These are phyloP conservation scores for Lethocerus indicus DNA, from an alignment of 1,140 invertebrate species.

Conservation along the genomic window DNA sequence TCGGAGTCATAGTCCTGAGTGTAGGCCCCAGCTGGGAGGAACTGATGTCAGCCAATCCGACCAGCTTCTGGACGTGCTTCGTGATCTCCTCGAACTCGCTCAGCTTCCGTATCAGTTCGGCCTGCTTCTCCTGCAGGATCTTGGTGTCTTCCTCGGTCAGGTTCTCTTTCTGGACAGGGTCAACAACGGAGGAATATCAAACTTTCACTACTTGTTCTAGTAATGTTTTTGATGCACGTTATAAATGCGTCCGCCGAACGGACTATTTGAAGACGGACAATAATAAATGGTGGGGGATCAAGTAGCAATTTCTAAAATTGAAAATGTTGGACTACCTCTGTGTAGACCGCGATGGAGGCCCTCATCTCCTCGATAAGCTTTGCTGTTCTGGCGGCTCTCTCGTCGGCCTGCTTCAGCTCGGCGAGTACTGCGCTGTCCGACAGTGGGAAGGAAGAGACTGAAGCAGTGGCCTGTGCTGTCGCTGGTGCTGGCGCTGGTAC, in stretches of 20 bases:
- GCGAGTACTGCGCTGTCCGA: constrained; percentile 5
- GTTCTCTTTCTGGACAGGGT: constrained; percentile 22
- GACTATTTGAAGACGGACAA: background rate
- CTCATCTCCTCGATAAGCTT: constrained; percentile 5
- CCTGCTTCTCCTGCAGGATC: constrained; percentile 21
- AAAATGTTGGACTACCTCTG: background rate
- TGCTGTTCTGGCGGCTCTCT: constrained; percentile 6
- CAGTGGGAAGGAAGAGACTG: too few relatives aligned
- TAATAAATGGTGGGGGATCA: background rate
- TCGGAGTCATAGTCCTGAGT: background rate
- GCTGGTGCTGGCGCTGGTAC: too few relatives aligned
- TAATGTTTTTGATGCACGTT: background rate
- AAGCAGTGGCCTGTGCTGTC: too few relatives aligned
- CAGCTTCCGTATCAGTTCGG: constrained; percentile 21
- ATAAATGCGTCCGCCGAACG: background rate
- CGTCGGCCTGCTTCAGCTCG: constrained; percentile 8
- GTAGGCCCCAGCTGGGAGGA: constrained; percentile 8
- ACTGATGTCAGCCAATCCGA: constrained; percentile 21
- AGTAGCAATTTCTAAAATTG: background rate
- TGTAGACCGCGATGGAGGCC: background rate
- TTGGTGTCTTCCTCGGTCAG: constrained; percentile 23
- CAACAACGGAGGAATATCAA: background rate
- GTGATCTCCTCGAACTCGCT: constrained; percentile 24
- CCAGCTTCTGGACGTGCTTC: constrained; percentile 20
- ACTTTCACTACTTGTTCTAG: background rate